Evolutionary conservation across 1,140 invertebrate genomes (phyloP), one percentile per base, ranked within the genome.

Genomic region (Drosophila obscura): DNA sequence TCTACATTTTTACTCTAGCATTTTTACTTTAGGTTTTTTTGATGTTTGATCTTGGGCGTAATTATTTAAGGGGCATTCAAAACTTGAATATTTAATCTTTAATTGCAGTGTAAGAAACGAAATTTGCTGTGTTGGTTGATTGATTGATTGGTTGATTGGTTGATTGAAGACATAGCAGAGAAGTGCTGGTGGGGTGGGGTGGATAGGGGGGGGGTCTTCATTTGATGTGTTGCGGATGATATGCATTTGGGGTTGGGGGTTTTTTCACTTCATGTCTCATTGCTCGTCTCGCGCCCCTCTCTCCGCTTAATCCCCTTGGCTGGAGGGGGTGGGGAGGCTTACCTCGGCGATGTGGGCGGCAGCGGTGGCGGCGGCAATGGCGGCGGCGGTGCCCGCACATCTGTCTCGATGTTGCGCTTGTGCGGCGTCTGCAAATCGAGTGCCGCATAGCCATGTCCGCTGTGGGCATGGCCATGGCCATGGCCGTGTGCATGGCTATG

Each of bases 341-440:
- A 91, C 90, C 90, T 91, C 77, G 90, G 90, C 73, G 90, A 87
- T 76, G 85, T 53, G 5, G 80, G 67, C 55, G 85, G 77, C 73
- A 91, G 67, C 51, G 84, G 90, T 35, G 90, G 90, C 64, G 90
- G 90, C 44, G 82, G 77, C 65, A 84, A 76, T 48, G 85, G 84
- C 39, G 87, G 85, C 55, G 90, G 81, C 46, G 82, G 83, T 22
- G 84, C 80, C 35, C 83, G 83, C 59, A 88, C 79, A 71, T 87
- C 88, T 13, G 77, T 76, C 55, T 80, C 80, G 24, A 87, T 87
- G 55, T 77, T 80, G 2, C 82, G 79, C 74, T 91, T 91, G 46
- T 85, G 82, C 71, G 90, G 77, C 35, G 88, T 91, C 59, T 91
- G 90, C 65, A 91, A 73, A 66, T 91, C 90, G 55, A 91, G 74